A percentile compares a stretch with the other conserved stretches of the same genome.
Evolutionary conservation across 2,797 vertebrate genomes (phyloP).

Genomic region (Cephalopachus bancanus): DNA sequence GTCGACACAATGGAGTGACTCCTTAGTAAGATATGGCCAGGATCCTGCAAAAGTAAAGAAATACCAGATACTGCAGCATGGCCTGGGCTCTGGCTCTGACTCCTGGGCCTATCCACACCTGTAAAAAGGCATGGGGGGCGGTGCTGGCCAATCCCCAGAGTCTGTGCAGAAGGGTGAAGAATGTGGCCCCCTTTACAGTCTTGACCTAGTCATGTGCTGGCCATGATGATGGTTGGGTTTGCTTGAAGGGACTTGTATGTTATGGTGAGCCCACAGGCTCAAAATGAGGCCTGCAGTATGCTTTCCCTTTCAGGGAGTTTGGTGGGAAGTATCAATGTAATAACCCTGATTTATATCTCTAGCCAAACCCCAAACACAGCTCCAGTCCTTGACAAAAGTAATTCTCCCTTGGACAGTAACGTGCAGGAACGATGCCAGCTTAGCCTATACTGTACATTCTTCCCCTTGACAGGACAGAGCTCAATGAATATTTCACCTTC

Average conservation of each 20-base stretch:
- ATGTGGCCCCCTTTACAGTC: neutral
- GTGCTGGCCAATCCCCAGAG: neutral
- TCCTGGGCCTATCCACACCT: neutral
- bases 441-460: constrained; percentile 32
- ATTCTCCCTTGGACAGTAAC: constrained; percentile 79
- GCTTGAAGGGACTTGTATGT: neutral
- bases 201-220: neutral
- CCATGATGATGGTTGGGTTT: accelerated
- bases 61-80: neutral
- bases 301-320: constrained; percentile 34
- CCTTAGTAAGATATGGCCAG: neutral
- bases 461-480: constrained; percentile 73
- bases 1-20: neutral
- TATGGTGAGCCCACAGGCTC: neutral
- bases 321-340: constrained; percentile 44
- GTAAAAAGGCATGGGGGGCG: neutral
- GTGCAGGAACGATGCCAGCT: constrained; percentile 60
- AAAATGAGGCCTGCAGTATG: neutral
- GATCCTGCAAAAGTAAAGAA: constrained; percentile 25
- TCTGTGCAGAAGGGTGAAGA: neutral
- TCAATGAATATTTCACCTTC: constrained; percentile 78
- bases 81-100: neutral
- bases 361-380: constrained; percentile 65
- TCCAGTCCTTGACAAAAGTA: constrained; percentile 68
- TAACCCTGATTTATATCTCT: constrained; percentile 63